Evolutionary conservation across 2,113 vertebrate genomes (phyloP).

Genomic region (Irena cyanogastra): DNA sequence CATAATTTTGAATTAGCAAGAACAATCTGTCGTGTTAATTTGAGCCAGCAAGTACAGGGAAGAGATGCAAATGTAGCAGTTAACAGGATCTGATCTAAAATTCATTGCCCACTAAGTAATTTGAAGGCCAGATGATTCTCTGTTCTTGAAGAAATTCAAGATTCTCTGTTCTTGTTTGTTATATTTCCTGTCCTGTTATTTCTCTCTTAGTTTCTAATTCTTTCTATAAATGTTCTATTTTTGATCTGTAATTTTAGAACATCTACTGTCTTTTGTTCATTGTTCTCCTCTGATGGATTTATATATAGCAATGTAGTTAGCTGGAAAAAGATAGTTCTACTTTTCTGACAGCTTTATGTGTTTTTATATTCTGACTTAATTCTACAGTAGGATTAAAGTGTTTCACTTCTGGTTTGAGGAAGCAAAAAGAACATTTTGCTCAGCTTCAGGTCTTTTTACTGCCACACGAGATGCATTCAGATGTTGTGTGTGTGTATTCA

Average conservation of each 20-base stretch:
- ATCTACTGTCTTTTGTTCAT: conserved; percentile 8
- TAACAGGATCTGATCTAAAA: neutral
- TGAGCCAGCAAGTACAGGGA: neutral
- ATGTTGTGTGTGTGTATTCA: neutral
- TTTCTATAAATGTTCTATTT: neutral
- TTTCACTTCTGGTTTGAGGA: neutral
- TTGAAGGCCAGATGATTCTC: neutral
- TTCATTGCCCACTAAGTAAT: neutral
- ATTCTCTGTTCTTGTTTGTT: neutral
- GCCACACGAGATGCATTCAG: neutral
- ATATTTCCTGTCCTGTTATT: neutral
- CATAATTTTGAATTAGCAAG: neutral
- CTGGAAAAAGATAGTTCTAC: neutral
- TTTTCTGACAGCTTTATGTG: neutral
- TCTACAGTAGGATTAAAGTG: neutral
- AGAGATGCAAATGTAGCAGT: neutral
- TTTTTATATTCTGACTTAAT: neutral
- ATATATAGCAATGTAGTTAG: neutral
- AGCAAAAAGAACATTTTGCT: neutral
- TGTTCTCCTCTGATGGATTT: neutral
- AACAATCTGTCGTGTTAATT: conserved; percentile 40
- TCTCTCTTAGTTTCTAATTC: neutral
- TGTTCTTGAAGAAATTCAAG: neutral
- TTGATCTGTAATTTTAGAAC: neutral
- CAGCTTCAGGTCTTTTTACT: neutral